These are phyloP conservation scores for Hexactinellida sp. DNA, from an alignment of 37 sponge, comb jelly and placozoan species.

Conservation along the genomic window DNA sequence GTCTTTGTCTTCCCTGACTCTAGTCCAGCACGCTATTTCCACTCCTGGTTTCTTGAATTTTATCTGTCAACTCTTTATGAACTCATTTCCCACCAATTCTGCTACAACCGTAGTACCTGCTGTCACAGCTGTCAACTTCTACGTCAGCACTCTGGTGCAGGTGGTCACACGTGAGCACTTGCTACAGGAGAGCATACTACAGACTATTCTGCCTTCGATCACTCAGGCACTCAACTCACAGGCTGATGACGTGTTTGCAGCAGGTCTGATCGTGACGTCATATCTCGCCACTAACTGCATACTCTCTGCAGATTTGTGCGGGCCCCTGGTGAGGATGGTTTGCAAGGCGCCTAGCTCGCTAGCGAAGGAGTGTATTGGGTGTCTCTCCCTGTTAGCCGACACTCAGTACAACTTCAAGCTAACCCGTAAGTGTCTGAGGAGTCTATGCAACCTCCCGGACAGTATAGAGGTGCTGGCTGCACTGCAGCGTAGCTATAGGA, in stretches of 20 bases:
- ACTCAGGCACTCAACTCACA: slow-evolving; percentile 54
- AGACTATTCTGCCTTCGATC: slow-evolving; percentile 34
- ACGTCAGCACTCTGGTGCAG: slow-evolving; percentile 29
- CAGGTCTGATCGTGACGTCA: slow-evolving; percentile 37
- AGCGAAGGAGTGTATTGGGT: background rate
- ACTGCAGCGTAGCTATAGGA: background rate
- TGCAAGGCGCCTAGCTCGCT: slow-evolving; percentile 34
- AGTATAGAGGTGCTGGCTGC: background rate
- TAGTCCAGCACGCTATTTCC: slow-evolving; percentile 56
- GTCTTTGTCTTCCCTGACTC: slow-evolving; percentile 50
- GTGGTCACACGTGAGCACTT: slow-evolving; percentile 24
- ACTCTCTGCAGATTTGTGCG: slow-evolving; percentile 27
- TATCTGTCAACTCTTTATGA: slow-evolving; percentile 44
- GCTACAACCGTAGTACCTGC: background rate
- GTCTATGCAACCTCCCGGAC: slow-evolving; percentile 3
- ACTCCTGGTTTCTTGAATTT: slow-evolving; percentile 46
- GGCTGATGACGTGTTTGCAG: slow-evolving; percentile 32
- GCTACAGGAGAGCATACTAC: slow-evolving; percentile 41
- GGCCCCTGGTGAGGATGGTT: slow-evolving; percentile 31
- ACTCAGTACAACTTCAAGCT: slow-evolving; percentile 65
- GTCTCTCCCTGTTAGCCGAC: slow-evolving; percentile 38
- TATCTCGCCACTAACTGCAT: slow-evolving; percentile 24
- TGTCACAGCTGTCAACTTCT: slow-evolving; percentile 28
- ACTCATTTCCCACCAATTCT: slow-evolving; percentile 22
- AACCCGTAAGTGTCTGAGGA: slow-evolving; percentile 58